phyloP scores from a whole-genome alignment of 2,797 vertebrate genomes.

The Peromyscus melanophrys region DNA sequence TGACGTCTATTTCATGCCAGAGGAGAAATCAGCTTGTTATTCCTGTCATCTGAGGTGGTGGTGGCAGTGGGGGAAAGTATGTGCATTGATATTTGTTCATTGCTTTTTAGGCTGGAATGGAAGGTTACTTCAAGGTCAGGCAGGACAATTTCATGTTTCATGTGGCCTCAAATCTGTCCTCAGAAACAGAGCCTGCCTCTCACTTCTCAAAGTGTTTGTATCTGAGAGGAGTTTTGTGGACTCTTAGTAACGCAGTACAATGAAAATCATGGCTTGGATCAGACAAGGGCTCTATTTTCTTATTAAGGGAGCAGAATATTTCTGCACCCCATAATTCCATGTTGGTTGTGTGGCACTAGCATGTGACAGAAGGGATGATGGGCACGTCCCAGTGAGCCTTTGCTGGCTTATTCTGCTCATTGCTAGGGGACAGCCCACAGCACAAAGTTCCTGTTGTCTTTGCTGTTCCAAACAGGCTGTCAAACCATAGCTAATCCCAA shows the following conservation, averaged over 20 bases:
- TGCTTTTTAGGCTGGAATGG: background rate
- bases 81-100: background rate
- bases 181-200: background rate
- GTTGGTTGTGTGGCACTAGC: background rate
- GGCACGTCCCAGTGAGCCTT: background rate
- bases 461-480: background rate
- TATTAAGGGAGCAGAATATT: background rate
- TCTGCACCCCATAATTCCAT: background rate
- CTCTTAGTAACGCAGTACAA: background rate
- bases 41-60: background rate
- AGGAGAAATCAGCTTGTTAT: background rate
- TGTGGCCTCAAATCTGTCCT: background rate
- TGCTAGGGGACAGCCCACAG: background rate
- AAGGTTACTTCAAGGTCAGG: background rate
- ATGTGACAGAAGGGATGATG: conserved; percentile 1
- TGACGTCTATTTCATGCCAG: background rate
- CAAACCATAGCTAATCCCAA: background rate
- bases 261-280: background rate
- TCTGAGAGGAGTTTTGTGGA: background rate
- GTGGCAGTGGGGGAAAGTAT: background rate
- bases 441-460: background rate
- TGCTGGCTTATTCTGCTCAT: background rate
- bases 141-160: background rate
- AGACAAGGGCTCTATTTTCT: conserved; percentile 25
- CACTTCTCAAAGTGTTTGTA: background rate